Base-by-base conservation (phyloP, 2,888 invertebrate genomes). In the Orchesella flavescens region DNA sequence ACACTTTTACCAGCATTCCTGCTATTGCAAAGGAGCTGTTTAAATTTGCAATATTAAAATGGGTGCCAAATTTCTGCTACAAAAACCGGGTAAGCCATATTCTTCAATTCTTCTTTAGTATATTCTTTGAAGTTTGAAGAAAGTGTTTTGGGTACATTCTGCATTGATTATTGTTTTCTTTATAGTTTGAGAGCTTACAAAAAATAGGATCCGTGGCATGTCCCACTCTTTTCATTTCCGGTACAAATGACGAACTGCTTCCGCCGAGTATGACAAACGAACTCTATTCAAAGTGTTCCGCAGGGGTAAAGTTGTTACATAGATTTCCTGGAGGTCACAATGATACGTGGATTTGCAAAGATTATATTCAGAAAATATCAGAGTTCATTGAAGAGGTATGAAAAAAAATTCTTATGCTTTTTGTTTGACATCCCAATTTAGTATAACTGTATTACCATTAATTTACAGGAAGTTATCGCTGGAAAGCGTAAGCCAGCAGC, bases 1-100 rank as follows among this genome's bases (percentile, higher is more conserved):
- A 98, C 90, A 97, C 97, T 2, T 98, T 98, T 89, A 97, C 97
- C 4, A 95, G 95, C 90, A 95, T 98, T 90, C 97, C 97, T 46
- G 96, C 96, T 86, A 97, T 98, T 94, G 97, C 96, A 19, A 93
- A 93, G 88, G 93, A 95, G 84, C 92, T 98, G 87, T 92, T 97
- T 87, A 94, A 94, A 89, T 93, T 94, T 92, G 92, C 91, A 89
- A 91, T 94, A 87, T 90, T 96, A 80, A 92, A 93, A 86, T 95
- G 94, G 91, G 91, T 98, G 88, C 97, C 97, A 84, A 91, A 93
- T 88, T 92, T 94, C 90, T 94, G 94, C 90, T 96, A 95, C 91
- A 97, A 97, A 92, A 98, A 97, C 91, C 95, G 96, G 93, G 97
- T 97, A 90, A 88, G 83, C 59, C 55, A n/a, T n/a, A n/a, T n/a